Evolutionary conservation across 2,888 invertebrate genomes (phyloP), one percentile per base, ranked within the genome.

Genomic region (Epicampocera succincta): DNA sequence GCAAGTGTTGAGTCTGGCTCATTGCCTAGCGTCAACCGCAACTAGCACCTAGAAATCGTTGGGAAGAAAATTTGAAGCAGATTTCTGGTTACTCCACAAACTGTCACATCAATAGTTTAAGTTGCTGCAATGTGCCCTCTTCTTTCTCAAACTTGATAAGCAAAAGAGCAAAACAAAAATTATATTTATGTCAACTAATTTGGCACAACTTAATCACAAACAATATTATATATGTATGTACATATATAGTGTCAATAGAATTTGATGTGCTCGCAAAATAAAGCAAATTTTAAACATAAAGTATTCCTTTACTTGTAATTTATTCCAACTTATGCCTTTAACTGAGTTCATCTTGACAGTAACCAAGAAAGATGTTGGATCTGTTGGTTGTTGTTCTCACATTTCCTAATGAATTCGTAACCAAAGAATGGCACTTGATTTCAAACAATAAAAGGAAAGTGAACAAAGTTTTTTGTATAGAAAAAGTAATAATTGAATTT

Each of bases 161-260:
- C n/a, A n/a, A n/a, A n/a, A n/a, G n/a, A n/a, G n/a, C n/a, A n/a
- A n/a, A n/a, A n/a, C n/a, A n/a, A 25, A 25, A 25, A 3, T 5
- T 25, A 5, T 5, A 25, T 25, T 25, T 25, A 2, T 25, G 25
- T 2, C 25, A 25, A 25, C 25, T n/a, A n/a, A 25, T 2, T 25
- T 2, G 25, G 2, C 5, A 25, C 25, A 25, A 25, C 25, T 25
- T 25, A 25, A n/a, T n/a, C n/a, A n/a, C n/a, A n/a, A n/a, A n/a
- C n/a, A 25, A 25, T 25, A 25, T 3, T 5, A 25, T 2, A 25
- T 25, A 25, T 15, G 15, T 75, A 72, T 63, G 29, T 42, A 72
- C 63, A 66, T 80, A 80, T 76, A 66, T 76, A 80, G 65, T 80
- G 80, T 76, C 80, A 80, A 76, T 42, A 61, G 48, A 72, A 76